phyloP scores from a whole-genome alignment of 2,888 invertebrate genomes.

The Allacma fusca region DNA sequence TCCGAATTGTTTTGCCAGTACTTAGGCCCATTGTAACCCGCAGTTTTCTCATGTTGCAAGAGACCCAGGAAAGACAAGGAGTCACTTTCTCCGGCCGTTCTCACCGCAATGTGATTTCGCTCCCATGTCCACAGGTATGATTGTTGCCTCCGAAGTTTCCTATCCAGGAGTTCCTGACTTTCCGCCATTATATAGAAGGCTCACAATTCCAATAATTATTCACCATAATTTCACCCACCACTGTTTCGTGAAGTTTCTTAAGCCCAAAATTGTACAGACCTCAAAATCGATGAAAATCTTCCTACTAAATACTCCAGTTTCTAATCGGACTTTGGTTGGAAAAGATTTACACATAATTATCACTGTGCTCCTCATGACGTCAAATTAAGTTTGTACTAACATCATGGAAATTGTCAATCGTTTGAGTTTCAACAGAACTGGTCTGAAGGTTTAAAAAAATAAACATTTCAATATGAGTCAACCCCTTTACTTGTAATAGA shows the following conservation, averaged over 20 bases:
- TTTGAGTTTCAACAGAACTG: background rate
- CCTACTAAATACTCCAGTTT: too few species aligned
- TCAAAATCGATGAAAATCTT: too few species aligned
- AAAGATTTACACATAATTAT: background rate
- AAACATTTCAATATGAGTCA: background rate
- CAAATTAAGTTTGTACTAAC: background rate
- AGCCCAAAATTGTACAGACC: too few species aligned
- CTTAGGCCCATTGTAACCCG: background rate
- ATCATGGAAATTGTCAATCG: slow-evolving; percentile 11
- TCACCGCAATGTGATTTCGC: background rate
- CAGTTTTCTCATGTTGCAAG: background rate
- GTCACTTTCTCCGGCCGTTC: background rate
- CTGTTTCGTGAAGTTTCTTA: too few species aligned
- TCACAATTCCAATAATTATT: background rate
- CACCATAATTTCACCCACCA: too few species aligned
- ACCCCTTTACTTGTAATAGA: too few species aligned
- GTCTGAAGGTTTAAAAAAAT: background rate
- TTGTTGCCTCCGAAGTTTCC: background rate
- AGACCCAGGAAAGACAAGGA: background rate
- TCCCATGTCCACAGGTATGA: slow-evolving; percentile 11
- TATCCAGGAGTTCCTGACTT: slow-evolving; percentile 10
- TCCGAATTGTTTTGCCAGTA: slow-evolving; percentile 4
- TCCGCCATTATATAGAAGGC: background rate
- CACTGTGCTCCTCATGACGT: background rate
- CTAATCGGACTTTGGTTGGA: background rate